These are phyloP conservation scores for Hydrozoanthus tunicans DNA, from an alignment of 64 coral and sea anemone species.

Conservation along the genomic window DNA sequence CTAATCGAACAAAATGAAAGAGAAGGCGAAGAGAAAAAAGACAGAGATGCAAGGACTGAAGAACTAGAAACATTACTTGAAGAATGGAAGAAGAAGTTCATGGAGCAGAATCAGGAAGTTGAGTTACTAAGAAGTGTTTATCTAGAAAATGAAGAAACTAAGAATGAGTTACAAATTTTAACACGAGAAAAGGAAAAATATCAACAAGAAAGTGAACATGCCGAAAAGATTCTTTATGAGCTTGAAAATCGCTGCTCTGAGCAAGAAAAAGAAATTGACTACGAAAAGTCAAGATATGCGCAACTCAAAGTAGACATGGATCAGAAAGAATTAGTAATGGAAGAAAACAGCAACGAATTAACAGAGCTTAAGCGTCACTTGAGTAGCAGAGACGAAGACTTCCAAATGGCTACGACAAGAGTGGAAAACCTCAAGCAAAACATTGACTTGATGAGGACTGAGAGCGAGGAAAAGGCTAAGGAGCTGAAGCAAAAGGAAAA, in stretches of 20 bases:
- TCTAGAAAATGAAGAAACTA: constrained; percentile 39
- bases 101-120: constrained; percentile 51
- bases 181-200: constrained; percentile 44
- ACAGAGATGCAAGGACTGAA: constrained; percentile 33
- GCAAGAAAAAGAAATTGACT: constrained; percentile 44
- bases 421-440: constrained; percentile 40
- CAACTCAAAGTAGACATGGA: constrained; percentile 43
- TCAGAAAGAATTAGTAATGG: constrained; percentile 30
- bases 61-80: constrained; percentile 40
- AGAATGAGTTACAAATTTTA: constrained; percentile 21
- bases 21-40: constrained; percentile 44
- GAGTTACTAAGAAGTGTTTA: constrained; percentile 41
- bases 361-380: constrained; percentile 14
- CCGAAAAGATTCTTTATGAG: constrained; percentile 9
- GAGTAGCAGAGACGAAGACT: constrained; percentile 24
- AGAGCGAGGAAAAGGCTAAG: constrained; percentile 48
- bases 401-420: constrained; percentile 30
- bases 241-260: constrained; percentile 14
- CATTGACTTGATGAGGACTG: constrained; percentile 20
- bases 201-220: constrained; percentile 14
- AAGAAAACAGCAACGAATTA: constrained; percentile 39
- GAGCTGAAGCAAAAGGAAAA: constrained; percentile 46
- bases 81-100: constrained; percentile 61
- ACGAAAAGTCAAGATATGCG: constrained; percentile 34
- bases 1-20: constrained; percentile 51